These are phyloP conservation scores for Leucozona laternaria DNA, from an alignment of 2,888 invertebrate genomes.

Conservation along the genomic window DNA sequence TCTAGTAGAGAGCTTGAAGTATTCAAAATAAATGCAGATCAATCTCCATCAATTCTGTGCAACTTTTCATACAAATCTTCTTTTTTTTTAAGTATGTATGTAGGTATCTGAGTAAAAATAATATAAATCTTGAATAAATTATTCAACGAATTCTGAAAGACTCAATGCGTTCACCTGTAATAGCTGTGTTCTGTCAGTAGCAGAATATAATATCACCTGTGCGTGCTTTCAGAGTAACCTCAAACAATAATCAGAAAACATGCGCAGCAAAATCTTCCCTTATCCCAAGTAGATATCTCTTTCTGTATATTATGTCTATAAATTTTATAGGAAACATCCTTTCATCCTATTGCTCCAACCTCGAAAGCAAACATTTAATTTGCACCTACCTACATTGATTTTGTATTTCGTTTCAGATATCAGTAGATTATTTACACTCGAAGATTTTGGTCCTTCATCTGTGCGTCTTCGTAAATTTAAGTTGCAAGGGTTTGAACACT, in stretches of 20 bases:
- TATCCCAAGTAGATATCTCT: constrained; percentile 18
- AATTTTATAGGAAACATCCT: constrained; percentile 71
- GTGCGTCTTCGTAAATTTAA: constrained; percentile 6
- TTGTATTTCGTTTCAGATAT: constrained; percentile 44
- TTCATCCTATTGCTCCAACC: constrained; percentile 26
- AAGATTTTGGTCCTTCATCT: constrained; percentile 43
- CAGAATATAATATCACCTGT: constrained; percentile 18
- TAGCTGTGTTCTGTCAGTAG: background rate
- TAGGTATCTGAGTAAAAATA: background rate
- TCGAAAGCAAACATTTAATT: constrained; percentile 30
- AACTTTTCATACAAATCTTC: background rate
- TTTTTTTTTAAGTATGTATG: background rate
- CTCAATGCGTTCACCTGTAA: constrained; percentile 20
- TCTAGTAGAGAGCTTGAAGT: no score
- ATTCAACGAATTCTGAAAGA: background rate
- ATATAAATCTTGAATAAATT: constrained; percentile 7
- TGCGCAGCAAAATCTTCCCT: constrained; percentile 57
- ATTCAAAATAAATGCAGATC: no score
- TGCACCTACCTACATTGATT: constrained; percentile 25
- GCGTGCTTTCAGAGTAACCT: constrained; percentile 8
- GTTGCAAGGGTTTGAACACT: constrained; percentile 22
- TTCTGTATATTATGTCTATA: constrained; percentile 55
- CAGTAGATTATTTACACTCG: constrained; percentile 61
- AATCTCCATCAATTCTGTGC: background rate
- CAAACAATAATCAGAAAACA: constrained; percentile 32